These are phyloP conservation scores for Argyra leucocephala DNA, from an alignment of 2,888 invertebrate species.

Conservation along the genomic window DNA sequence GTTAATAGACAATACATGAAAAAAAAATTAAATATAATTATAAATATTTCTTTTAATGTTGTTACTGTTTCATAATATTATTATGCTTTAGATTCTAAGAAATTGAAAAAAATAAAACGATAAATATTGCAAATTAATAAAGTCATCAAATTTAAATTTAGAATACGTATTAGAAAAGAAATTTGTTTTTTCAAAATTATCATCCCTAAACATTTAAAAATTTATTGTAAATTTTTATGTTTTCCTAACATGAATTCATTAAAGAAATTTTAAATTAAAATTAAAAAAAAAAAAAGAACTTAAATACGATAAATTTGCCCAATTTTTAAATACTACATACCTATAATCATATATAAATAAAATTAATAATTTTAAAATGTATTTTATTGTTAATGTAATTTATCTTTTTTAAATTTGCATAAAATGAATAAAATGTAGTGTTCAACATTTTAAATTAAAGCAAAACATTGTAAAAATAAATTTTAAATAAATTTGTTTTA, in stretches of 20 bases:
- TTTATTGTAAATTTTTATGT: too few relatives aligned
- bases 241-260: background rate
- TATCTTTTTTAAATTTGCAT: background rate
- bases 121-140: background rate
- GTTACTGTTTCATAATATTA: slow-evolving; percentile 1
- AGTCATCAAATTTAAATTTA: background rate
- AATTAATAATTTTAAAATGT: background rate
- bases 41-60: background rate
- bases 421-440: background rate
- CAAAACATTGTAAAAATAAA: background rate
- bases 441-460: too few relatives aligned
- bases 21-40: background rate
- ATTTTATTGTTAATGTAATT: background rate
- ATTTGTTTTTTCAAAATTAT: too few relatives aligned
- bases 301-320: background rate
- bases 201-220: too few relatives aligned
- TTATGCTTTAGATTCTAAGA: slow-evolving; percentile 6
- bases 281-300: background rate
- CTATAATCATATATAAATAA: too few relatives aligned
- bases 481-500: background rate
- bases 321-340: too few relatives aligned
- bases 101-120: background rate
- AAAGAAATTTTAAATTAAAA: background rate
- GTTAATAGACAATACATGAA: background rate
- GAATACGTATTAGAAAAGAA: too few relatives aligned